Base-by-base conservation (phyloP, 2,113 vertebrate species). In the Stegastes partitus region DNA sequence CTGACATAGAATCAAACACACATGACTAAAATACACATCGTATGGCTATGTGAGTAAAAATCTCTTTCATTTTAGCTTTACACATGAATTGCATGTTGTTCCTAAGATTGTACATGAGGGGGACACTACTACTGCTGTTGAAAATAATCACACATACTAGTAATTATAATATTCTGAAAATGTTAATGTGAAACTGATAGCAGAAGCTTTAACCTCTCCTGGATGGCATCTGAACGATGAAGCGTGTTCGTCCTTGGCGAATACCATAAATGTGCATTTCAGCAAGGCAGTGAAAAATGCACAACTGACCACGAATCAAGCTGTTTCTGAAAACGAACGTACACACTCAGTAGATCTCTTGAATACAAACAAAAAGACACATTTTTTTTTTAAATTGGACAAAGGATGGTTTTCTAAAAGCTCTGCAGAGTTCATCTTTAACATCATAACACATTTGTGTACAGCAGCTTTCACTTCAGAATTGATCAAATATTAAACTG, bases 401-500 rank as follows among this genome's bases (percentile, higher is more conserved):
- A 54, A 19, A 8, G 21, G 10, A 37, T 15, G 4, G 39, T 1
- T 42, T 15, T 42, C 11, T 4, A 3, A 42, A 42, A 15, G 39
- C 39, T 42, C 4, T 8, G 2, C 3, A 14, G 12, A 42, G 21
- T 28, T n/a, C 5, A 39, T 56, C 21, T 56, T 23, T 18, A 72
- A 47, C 12, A 45, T 57, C 26, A 42, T 19, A 55, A 1, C 56
- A 22, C 0, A 58, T 57, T 8, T 76, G 47, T 51, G 79, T 79
- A 67, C 0, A 2, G 45, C n/a, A 9, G 34, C 16, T 65, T 72
- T 26, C 5, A 21, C 14, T 67, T n/a, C 26, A 22, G 47, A 74
- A 54, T 14, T 47, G 10, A 53, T 70, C 5, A 73, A 58, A 34
- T 47, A 34, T 64, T 57, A 64, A 77, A 74, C n/a, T 26, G 18